These are phyloP conservation scores for Serilophus lunatus DNA, from an alignment of 2,113 vertebrate species.

Conservation along the genomic window DNA sequence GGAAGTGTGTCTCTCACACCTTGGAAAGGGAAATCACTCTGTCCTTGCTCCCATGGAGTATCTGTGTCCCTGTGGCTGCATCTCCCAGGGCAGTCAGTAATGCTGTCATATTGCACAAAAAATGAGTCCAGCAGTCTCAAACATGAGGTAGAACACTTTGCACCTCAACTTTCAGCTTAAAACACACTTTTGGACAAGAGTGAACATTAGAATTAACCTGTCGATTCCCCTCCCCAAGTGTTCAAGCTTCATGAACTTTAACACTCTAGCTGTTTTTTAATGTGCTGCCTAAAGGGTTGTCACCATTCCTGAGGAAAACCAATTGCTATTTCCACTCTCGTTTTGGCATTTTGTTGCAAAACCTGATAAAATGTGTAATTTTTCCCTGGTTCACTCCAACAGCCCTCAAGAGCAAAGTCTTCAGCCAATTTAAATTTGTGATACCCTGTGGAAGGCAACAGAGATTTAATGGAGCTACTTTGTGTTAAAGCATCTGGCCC, in stretches of 20 bases:
- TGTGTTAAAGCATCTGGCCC: constrained; percentile 48
- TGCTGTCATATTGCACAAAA: neutral
- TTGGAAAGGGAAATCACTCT: neutral
- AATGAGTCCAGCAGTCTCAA: neutral
- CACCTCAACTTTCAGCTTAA: neutral
- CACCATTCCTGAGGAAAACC: neutral
- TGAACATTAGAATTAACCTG: neutral
- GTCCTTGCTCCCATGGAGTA: neutral
- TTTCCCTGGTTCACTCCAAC: neutral
- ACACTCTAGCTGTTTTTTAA: neutral
- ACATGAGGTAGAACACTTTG: neutral
- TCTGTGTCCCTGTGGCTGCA: neutral
- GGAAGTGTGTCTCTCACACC: neutral
- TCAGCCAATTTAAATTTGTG: constrained; percentile 6
- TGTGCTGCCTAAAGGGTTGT: neutral
- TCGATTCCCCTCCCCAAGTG: neutral
- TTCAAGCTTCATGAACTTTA: neutral
- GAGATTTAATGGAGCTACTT: constrained; percentile 33
- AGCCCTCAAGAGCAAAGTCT: neutral
- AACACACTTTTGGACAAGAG: neutral
- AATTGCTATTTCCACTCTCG: neutral
- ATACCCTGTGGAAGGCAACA: neutral
- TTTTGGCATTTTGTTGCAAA: neutral
- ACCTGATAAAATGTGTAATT: neutral
- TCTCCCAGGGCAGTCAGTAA: no score